These are phyloP conservation scores for Melospiza melodia DNA, from an alignment of 2,113 vertebrate genomes.

Conservation along the genomic window DNA sequence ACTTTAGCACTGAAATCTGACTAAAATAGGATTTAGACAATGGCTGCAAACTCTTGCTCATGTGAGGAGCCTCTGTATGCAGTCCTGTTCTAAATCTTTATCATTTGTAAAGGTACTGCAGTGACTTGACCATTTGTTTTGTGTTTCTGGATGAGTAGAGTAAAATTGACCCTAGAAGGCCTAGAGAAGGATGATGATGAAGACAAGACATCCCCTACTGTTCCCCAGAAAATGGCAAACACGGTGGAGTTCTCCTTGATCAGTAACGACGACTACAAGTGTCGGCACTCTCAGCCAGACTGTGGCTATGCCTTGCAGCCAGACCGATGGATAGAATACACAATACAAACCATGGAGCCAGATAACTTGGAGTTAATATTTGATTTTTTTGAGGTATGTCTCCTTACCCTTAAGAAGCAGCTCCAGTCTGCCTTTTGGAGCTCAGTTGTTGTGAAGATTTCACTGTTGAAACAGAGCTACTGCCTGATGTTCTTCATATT, in stretches of 20 bases:
- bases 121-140: background rate
- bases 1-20: background rate
- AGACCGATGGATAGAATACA: constrained; percentile 91
- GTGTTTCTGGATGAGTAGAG: constrained; percentile 59
- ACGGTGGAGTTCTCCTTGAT: constrained; percentile 90
- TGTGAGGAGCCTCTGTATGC: rapidly evolving
- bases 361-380: constrained; percentile 95
- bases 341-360: constrained; percentile 95
- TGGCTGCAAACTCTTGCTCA: background rate
- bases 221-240: constrained; percentile 85
- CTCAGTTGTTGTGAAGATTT: background rate
- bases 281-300: constrained; percentile 92
- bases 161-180: constrained; percentile 93
- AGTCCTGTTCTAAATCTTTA: background rate
- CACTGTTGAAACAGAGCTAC: background rate
- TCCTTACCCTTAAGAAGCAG: background rate
- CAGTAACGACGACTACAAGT: constrained; percentile 83
- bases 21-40: background rate
- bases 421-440: background rate
- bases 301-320: constrained; percentile 90
- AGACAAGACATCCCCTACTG: constrained; percentile 67
- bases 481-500: background rate
- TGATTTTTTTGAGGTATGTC: constrained; percentile 95
- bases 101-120: background rate
- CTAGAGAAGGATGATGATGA: constrained; percentile 86